Evolutionary conservation across 2,113 vertebrate species (phyloP).

Genomic region (Neofelis nebulosa): DNA sequence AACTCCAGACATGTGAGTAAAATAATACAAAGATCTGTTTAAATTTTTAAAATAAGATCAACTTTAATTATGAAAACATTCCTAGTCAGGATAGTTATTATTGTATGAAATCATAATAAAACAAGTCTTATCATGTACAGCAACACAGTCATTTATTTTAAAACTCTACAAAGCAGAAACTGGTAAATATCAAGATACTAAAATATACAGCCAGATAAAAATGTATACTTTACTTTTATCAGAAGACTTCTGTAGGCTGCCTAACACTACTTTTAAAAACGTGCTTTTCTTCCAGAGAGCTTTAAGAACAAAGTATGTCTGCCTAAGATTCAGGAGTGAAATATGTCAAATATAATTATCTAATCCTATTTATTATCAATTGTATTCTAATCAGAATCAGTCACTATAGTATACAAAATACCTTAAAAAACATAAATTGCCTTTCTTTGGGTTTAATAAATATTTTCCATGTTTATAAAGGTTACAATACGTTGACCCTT

Average conservation of each 20-base stretch:
- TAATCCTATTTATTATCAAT: neutral
- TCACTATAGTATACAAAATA: neutral
- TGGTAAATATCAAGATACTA: neutral
- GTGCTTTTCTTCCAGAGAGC: conserved; percentile 8
- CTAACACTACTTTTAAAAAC: neutral
- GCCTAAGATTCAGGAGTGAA: neutral
- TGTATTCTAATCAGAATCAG: neutral
- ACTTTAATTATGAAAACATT: conserved; percentile 37
- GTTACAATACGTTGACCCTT: neutral
- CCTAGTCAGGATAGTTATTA: neutral
- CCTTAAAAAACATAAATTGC: neutral
- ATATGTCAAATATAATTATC: neutral
- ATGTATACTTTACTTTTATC: neutral
- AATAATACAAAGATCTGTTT: conserved; percentile 18
- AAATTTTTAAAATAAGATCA: conserved; percentile 3
- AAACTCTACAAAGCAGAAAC: neutral
- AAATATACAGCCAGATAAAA: neutral
- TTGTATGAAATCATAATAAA: neutral
- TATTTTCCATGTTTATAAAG: neutral
- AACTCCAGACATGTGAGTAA: neutral
- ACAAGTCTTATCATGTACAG: neutral
- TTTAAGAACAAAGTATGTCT: conserved; percentile 9
- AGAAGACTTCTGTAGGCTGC: neutral
- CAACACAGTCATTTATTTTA: neutral
- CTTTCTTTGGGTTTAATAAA: neutral